phyloP scores from a whole-genome alignment of 2,113 vertebrate genomes.

The Callospermophilus lateralis region DNA sequence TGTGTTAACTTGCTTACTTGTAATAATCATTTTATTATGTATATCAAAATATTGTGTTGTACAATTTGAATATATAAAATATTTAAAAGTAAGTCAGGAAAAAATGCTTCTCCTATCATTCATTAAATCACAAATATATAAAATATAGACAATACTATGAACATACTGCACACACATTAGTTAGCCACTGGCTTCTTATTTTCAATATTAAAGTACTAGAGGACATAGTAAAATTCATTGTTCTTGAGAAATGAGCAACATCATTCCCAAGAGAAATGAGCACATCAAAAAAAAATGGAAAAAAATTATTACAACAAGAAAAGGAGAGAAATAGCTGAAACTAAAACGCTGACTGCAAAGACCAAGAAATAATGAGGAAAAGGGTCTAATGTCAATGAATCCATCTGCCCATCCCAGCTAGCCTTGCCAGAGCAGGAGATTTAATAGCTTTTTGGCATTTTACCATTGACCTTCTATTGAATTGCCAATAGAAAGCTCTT shows the following conservation, averaged over 20 bases:
- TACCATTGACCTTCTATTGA: constrained; percentile 35
- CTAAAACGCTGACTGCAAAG: constrained; percentile 37
- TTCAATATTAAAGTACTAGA: background rate
- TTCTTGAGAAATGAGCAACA: constrained; percentile 19
- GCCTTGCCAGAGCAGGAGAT: background rate
- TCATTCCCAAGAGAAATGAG: constrained; percentile 49
- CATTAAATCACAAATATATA: constrained; percentile 10
- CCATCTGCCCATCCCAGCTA: background rate
- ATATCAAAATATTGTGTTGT: background rate
- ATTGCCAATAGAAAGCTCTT: constrained; percentile 45
- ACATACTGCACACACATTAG: background rate
- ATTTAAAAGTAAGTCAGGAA: background rate
- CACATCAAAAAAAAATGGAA: background rate
- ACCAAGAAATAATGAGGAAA: constrained; percentile 9
- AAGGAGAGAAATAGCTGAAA: constrained; percentile 45
- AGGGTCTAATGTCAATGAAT: background rate
- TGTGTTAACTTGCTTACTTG: background rate
- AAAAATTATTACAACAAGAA: constrained; percentile 32
- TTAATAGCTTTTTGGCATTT: constrained; percentile 56
- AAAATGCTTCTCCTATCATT: background rate
- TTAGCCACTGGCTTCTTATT: background rate
- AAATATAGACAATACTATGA: background rate
- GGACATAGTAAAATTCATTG: constrained; percentile 8
- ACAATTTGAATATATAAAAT: background rate
- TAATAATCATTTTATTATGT: background rate